Evolutionary conservation across 1,140 invertebrate species (phyloP).

Genomic region (Reticulitermes speratus): DNA sequence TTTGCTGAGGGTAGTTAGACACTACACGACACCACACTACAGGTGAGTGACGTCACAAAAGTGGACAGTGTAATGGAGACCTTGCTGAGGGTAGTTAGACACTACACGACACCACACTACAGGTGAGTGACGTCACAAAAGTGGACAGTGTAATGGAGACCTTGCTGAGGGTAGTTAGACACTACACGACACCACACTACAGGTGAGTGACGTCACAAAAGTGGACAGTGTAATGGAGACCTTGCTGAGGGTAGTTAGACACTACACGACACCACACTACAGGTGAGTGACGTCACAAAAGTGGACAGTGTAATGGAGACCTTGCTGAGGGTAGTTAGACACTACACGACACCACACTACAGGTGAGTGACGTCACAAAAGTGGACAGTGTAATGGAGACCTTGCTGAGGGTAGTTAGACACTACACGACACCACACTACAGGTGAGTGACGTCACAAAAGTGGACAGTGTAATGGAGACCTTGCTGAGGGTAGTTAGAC

Average conservation of each 20-base stretch:
- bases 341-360: constrained; percentile 28
- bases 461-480: too few relatives aligned
- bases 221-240: too few relatives aligned
- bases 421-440: constrained; percentile 28
- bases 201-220: neutral
- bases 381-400: too few relatives aligned
- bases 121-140: neutral
- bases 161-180: constrained; percentile 35
- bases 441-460: neutral
- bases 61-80: constrained; percentile 24
- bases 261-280: constrained; percentile 28
- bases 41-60: neutral
- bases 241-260: constrained; percentile 35
- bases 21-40: constrained; percentile 27
- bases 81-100: constrained; percentile 34
- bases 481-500: constrained; percentile 35
- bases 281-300: neutral
- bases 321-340: constrained; percentile 35
- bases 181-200: constrained; percentile 28
- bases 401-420: constrained; percentile 35
- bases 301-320: too few relatives aligned
- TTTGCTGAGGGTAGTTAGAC: constrained; percentile 34
- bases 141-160: constrained; percentile 24
- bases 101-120: constrained; percentile 27
- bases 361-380: neutral